phyloP scores from a whole-genome alignment of 2,888 invertebrate genomes.

The Azorinus chamasolen region DNA sequence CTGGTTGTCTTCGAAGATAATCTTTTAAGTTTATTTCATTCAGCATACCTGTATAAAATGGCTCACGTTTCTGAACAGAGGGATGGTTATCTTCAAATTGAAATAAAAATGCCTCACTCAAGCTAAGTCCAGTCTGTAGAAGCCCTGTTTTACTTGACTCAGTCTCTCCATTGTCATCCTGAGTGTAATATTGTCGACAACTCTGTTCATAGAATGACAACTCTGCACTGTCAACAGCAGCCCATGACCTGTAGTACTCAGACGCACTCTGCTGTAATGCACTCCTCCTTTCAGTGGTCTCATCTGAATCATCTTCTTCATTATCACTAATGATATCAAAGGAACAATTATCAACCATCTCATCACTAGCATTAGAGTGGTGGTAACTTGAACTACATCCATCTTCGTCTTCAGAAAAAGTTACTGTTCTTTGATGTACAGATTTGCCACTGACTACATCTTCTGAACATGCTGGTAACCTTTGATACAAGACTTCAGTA shows the following conservation, averaged over 20 bases:
- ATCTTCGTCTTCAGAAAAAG: too few relatives aligned
- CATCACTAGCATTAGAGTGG: too few relatives aligned
- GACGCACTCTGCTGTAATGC: too few relatives aligned
- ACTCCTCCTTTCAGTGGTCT: neutral
- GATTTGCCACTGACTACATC: too few relatives aligned
- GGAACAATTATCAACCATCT: too few relatives aligned
- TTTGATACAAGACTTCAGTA: too few relatives aligned
- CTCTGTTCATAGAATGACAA: slow-evolving; percentile 54
- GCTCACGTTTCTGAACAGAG: neutral
- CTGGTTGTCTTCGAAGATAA: slow-evolving; percentile 25
- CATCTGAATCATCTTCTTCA: slow-evolving; percentile 8
- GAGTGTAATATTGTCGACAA: slow-evolving; percentile 19
- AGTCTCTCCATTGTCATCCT: slow-evolving; percentile 1
- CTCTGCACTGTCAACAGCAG: neutral
- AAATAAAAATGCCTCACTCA: slow-evolving; percentile 19
- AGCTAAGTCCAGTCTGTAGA: neutral
- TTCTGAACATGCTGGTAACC: too few relatives aligned
- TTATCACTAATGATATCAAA: neutral
- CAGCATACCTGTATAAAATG: slow-evolving; percentile 20
- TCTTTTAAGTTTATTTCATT: slow-evolving; percentile 7
- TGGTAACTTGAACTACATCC: too few relatives aligned
- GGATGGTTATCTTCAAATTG: slow-evolving; percentile 32
- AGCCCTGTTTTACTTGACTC: slow-evolving; percentile 15
- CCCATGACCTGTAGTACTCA: neutral
- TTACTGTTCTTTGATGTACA: too few relatives aligned